A percentile compares a stretch with the other conserved stretches of the same genome.
Conservation (phyloP, 2,888 invertebrate genomes). For the Eupithecia dodoneata region DNA sequence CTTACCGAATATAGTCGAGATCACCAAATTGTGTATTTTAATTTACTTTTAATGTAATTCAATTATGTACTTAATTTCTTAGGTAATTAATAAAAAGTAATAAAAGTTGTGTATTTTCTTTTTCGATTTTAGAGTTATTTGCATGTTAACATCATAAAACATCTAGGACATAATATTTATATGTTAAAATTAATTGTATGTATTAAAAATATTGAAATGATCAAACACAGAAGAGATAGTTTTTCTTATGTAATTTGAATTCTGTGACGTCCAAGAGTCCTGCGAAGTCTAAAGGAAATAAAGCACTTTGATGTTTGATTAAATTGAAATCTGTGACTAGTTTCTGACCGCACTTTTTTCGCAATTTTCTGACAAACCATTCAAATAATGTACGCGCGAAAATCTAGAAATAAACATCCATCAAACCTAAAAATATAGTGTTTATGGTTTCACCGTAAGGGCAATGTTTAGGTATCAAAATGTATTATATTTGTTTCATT, state of each 20-base stretch:
- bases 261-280: too few relatives aligned
- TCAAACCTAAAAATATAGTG: not conserved
- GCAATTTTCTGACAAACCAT: not conserved
- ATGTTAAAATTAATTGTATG: too few relatives aligned
- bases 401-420: not conserved
- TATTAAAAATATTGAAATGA: too few relatives aligned
- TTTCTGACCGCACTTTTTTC: not conserved
- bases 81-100: not conserved
- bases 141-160: too few relatives aligned
- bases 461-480: not conserved
- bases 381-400: too few relatives aligned
- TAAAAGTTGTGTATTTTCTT: not conserved
- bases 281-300: too few relatives aligned
- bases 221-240: too few relatives aligned
- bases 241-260: too few relatives aligned
- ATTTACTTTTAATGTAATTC: not conserved
- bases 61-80: constrained; percentile 27
- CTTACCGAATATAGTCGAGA: constrained; percentile 30
- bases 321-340: too few relatives aligned
- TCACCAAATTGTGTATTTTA: constrained; percentile 28
- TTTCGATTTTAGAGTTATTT: not conserved
- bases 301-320: too few relatives aligned
- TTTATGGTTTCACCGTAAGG: not conserved
- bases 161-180: too few relatives aligned
- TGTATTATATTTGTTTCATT: not conserved